Evolutionary conservation across 1,140 invertebrate genomes (phyloP), one percentile per base, ranked within the genome.

Genomic region (Sarcophaga peregrina): DNA sequence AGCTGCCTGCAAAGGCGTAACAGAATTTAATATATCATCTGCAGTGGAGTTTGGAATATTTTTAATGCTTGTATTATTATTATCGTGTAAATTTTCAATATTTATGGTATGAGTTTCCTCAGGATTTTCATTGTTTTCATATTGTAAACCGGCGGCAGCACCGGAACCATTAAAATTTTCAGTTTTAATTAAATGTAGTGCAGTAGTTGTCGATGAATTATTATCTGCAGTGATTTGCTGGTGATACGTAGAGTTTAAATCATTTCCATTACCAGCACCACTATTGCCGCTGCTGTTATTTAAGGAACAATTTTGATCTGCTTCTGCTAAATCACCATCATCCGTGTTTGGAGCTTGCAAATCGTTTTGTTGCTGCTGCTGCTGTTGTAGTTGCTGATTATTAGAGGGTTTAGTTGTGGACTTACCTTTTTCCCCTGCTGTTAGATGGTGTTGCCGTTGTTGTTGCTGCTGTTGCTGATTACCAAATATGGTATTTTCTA

Each of bases 321-420:
- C 92, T 85, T 92, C 92, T 5, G 92, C 92, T 13, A 92, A 85
- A 81, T 92, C 92, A 82, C 90, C 91, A 83, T 92, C 89, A 74
- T 82, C 73, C 13, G 47, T 82, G 8, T 73, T 82, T 62, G 20
- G 15, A 13, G 37, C 45, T 37, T 3, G 48, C 10, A 37, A 72
- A 9, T n/a, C 50, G 46, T 10, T 15, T 68, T 62, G 62, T 72
- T 84, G 81, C 37, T 82, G 81, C 20, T 83, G 83, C 25, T 37
- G 81, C 20, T 83, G 83, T 4, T 37, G 25, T 75, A 17, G 78
- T 48, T 50, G n/a, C 73, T 47, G 80, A 13, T 62, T n/a, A 25
- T 83, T 54, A 10, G 62, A 20, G 6, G n/a, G 8, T 25, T 68
- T 68, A 17, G 17, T 25, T 68, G 62, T 68, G 5, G 50, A 25